Conservation (phyloP, 2,113 vertebrate genomes). For the Dasyprocta punctata region DNA sequence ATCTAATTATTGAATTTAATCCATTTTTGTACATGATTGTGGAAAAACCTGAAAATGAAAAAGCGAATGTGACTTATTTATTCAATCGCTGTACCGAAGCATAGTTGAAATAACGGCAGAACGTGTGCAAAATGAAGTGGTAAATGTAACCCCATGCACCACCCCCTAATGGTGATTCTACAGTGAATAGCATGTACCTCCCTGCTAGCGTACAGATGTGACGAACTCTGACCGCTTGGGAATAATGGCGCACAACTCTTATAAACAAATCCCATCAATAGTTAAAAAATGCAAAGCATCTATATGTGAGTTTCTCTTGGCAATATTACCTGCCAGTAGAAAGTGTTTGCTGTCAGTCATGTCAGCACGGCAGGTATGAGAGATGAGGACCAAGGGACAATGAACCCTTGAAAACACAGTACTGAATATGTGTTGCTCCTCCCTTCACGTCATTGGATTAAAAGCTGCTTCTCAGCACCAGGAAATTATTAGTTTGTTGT, state of each 20-base stretch:
- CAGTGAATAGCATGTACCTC: background rate
- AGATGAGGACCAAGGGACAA: background rate
- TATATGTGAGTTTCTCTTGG: background rate
- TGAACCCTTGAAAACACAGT: background rate
- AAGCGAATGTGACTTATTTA: background rate
- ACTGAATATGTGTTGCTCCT: background rate
- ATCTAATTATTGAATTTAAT: background rate
- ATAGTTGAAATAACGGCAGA: background rate
- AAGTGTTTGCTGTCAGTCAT: background rate
- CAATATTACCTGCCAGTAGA: background rate
- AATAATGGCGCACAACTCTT: background rate
- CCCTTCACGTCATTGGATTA: background rate
- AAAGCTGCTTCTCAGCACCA: background rate
- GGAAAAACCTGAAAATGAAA: background rate
- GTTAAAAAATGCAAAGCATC: background rate
- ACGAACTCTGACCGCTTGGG: background rate
- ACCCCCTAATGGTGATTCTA: background rate
- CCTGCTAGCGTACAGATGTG: background rate
- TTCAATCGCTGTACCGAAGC: background rate
- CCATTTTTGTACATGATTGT: background rate
- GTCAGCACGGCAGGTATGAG: too few relatives aligned
- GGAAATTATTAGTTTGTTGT: background rate
- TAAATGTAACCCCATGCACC: too few relatives aligned
- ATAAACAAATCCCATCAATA: background rate
- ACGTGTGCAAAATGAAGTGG: background rate